A percentile compares a stretch with the other conserved stretches of the same genome.
Evolutionary conservation across 2,797 vertebrate species (phyloP).

Genomic region (Prunella strophiata): DNA sequence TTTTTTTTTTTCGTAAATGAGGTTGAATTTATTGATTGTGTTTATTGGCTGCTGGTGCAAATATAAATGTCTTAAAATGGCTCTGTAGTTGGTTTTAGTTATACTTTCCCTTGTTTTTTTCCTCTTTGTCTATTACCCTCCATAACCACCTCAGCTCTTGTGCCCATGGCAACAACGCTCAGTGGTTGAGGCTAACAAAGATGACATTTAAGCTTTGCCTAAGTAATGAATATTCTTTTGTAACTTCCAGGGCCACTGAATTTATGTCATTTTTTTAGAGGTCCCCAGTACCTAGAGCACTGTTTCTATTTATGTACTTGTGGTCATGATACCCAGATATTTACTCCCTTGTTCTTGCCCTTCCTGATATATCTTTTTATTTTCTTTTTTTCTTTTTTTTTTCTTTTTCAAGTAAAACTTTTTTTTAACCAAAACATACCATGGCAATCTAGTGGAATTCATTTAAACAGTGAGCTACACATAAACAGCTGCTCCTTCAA

Average conservation of each 20-base stretch:
- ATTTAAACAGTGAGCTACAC: slow-evolving; percentile 83
- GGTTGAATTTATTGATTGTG: slow-evolving; percentile 31
- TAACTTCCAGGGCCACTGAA: slow-evolving; percentile 51
- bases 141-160: slow-evolving; percentile 61
- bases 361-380: neutral
- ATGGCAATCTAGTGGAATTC: slow-evolving; percentile 79
- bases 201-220: slow-evolving; percentile 66
- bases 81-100: slow-evolving; percentile 33
- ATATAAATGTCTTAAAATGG: slow-evolving; percentile 21
- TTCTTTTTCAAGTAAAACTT: slow-evolving; percentile 70
- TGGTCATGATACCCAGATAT: slow-evolving; percentile 49
- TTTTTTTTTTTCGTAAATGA: slow-evolving; percentile 34
- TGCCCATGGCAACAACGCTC: slow-evolving; percentile 60
- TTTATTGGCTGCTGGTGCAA: slow-evolving; percentile 8
- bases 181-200: slow-evolving; percentile 57
- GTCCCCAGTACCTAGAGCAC: slow-evolving; percentile 38
- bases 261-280: slow-evolving; percentile 62
- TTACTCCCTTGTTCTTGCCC: slow-evolving; percentile 51
- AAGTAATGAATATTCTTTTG: slow-evolving; percentile 66
- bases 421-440: slow-evolving; percentile 76
- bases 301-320: slow-evolving; percentile 10
- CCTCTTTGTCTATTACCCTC: slow-evolving; percentile 50
- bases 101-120: slow-evolving; percentile 15
- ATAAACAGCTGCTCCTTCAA: slow-evolving; percentile 98
- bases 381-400: slow-evolving; percentile 50